phyloP scores from a whole-genome alignment of 2,797 vertebrate genomes.

The Thalassophryne amazonica region DNA sequence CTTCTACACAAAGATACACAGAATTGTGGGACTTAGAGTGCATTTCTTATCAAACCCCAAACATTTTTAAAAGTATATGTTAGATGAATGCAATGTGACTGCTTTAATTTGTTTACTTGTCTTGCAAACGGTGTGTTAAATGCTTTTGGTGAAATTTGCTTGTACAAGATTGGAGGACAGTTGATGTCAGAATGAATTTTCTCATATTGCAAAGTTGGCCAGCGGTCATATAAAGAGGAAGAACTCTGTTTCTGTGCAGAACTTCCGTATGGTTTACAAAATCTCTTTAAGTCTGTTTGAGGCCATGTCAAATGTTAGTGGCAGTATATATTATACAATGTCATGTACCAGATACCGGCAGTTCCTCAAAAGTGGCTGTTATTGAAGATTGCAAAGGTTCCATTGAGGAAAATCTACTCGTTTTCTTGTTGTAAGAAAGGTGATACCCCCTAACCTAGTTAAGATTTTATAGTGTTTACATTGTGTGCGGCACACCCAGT shows the following conservation, averaged over 20 bases:
- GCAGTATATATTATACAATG: background rate
- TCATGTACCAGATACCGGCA: background rate
- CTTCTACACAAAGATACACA: too few species aligned
- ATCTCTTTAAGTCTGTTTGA: constrained; percentile 21
- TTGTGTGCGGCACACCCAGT: constrained; percentile 15
- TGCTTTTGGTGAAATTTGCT: background rate
- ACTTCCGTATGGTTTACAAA: constrained; percentile 57
- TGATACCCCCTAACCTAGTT: background rate
- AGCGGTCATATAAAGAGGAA: constrained; percentile 60
- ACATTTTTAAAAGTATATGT: too few species aligned
- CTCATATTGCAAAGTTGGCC: constrained; percentile 10
- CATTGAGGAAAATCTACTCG: background rate
- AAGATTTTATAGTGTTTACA: constrained; percentile 34
- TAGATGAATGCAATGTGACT: too few species aligned
- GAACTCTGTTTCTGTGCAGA: constrained; percentile 49
- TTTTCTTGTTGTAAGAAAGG: constrained; percentile 8
- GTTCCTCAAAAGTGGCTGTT: constrained; percentile 13
- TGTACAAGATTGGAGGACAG: background rate
- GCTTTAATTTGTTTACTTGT: too few species aligned
- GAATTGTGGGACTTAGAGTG: too few species aligned
- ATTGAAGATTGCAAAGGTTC: background rate
- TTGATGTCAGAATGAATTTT: constrained; percentile 1
- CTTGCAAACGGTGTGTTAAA: background rate
- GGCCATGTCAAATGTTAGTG: background rate
- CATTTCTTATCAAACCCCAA: too few species aligned